A percentile compares a stretch with the other conserved stretches of the same genome.
Conservation (phyloP, 1,140 invertebrate genomes). For the Alviniconcha marisindica region DNA sequence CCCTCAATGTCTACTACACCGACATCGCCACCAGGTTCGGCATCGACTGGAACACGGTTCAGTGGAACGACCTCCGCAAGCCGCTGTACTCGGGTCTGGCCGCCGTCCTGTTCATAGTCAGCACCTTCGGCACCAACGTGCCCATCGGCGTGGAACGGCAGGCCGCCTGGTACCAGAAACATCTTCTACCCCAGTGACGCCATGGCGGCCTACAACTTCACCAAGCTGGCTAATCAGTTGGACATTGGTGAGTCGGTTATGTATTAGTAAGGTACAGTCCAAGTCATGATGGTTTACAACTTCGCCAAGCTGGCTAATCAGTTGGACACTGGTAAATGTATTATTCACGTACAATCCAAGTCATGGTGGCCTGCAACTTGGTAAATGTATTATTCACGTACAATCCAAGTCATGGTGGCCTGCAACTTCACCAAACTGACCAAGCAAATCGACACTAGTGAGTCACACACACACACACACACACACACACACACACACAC, state of each 20-base stretch:
- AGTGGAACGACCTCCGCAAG: slow-evolving; percentile 36
- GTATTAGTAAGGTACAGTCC: too few species aligned
- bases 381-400: too few species aligned
- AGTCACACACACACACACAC: too few species aligned
- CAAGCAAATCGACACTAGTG: slow-evolving; percentile 53
- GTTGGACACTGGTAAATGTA: slow-evolving; percentile 52
- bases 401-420: slow-evolving; percentile 47
- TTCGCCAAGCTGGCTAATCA: slow-evolving; percentile 48
- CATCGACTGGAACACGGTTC: slow-evolving; percentile 33
- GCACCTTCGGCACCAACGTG: background rate
- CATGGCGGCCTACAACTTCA: slow-evolving; percentile 58
- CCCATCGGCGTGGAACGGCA: background rate
- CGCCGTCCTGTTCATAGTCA: background rate
- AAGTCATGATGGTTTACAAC: too few species aligned
- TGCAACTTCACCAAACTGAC: slow-evolving; percentile 58
- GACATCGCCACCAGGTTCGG: slow-evolving; percentile 36
- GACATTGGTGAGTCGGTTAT: slow-evolving; percentile 55
- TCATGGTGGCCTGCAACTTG: too few species aligned
- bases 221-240: slow-evolving; percentile 48
- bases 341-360: too few species aligned
- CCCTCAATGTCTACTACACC: background rate
- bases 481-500: too few species aligned
- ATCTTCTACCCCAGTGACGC: slow-evolving; percentile 42
- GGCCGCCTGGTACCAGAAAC: slow-evolving; percentile 30
- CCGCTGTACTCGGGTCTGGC: slow-evolving; percentile 41